Conservation (phyloP, 1,140 invertebrate genomes). For the Atopsyche davidsoni region DNA sequence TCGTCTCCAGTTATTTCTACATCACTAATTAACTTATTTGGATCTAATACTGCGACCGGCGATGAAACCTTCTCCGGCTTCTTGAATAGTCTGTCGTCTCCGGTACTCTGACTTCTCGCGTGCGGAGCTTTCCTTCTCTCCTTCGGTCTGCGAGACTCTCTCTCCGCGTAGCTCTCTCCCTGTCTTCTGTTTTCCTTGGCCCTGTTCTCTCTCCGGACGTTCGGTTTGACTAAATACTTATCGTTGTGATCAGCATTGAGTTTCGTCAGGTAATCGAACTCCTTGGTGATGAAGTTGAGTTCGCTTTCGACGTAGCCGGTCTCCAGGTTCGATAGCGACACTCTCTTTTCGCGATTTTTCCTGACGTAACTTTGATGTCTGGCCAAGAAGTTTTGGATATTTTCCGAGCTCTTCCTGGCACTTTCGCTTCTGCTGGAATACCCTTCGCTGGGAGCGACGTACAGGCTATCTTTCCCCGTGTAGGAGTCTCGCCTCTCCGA, state of each 20-base stretch:
- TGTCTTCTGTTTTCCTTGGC: not conserved
- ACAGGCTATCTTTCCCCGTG: too few relatives aligned
- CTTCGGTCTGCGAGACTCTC: not conserved
- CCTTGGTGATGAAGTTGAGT: slow-evolving; percentile 18
- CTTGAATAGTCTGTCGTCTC: slow-evolving; percentile 2
- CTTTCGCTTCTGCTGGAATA: not conserved
- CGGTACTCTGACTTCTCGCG: not conserved
- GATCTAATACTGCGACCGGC: not conserved
- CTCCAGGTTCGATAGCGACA: not conserved
- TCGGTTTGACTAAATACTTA: not conserved
- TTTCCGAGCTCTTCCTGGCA: not conserved
- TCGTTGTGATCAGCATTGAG: slow-evolving; percentile 7
- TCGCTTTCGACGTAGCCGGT: slow-evolving; percentile 12
- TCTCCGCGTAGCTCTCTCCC: not conserved
- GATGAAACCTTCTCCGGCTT: slow-evolving; percentile 9
- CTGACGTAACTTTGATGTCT: slow-evolving; percentile 11
- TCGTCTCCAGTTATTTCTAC: slow-evolving; percentile 9
- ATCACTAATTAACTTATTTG: slow-evolving; percentile 17
- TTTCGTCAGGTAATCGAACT: slow-evolving; percentile 20
- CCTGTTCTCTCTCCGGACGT: not conserved
- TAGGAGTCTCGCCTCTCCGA: not conserved
- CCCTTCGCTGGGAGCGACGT: too few relatives aligned
- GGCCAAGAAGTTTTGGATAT: slow-evolving; percentile 9
- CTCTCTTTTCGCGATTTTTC: not conserved
- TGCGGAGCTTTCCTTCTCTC: not conserved